These are phyloP conservation scores for Reinhardtius hippoglossoides DNA, from an alignment of 2,113 vertebrate species.

Conservation along the genomic window DNA sequence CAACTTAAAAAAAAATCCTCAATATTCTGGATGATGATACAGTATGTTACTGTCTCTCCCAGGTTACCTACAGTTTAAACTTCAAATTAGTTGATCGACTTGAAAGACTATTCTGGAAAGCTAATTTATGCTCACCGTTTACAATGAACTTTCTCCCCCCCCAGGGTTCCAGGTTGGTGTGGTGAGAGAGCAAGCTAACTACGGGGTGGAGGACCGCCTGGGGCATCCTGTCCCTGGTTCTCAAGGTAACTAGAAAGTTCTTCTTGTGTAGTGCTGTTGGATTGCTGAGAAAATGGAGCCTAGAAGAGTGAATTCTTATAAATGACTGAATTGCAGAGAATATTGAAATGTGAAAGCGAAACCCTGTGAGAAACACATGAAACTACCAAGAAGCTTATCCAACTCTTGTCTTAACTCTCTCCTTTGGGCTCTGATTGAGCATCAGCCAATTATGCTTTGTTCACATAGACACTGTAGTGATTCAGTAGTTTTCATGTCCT, in stretches of 20 bases:
- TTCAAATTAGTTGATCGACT: background rate
- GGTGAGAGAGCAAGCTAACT: slow-evolving; percentile 76
- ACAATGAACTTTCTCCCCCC: background rate
- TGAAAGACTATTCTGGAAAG: background rate
- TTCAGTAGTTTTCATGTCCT: too few species aligned
- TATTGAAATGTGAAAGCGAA: background rate
- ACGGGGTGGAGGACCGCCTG: slow-evolving; percentile 73
- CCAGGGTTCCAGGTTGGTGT: slow-evolving; percentile 84
- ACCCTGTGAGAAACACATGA: background rate
- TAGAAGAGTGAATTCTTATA: background rate
- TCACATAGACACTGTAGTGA: too few species aligned
- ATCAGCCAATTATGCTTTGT: too few species aligned
- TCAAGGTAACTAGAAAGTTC: slow-evolving; percentile 70
- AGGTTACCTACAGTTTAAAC: background rate
- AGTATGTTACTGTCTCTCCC: background rate
- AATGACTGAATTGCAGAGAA: background rate
- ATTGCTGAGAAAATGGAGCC: background rate
- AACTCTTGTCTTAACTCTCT: too few species aligned
- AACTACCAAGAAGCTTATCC: too few species aligned
- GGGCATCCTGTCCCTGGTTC: slow-evolving; percentile 72
- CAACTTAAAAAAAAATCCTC: background rate
- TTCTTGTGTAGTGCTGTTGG: background rate
- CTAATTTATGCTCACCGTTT: background rate
- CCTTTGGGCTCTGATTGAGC: too few species aligned
- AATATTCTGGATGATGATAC: too few species aligned